These are phyloP conservation scores for Acestrorhynchus altus DNA, from an alignment of 2,797 vertebrate genomes.

Conservation along the genomic window DNA sequence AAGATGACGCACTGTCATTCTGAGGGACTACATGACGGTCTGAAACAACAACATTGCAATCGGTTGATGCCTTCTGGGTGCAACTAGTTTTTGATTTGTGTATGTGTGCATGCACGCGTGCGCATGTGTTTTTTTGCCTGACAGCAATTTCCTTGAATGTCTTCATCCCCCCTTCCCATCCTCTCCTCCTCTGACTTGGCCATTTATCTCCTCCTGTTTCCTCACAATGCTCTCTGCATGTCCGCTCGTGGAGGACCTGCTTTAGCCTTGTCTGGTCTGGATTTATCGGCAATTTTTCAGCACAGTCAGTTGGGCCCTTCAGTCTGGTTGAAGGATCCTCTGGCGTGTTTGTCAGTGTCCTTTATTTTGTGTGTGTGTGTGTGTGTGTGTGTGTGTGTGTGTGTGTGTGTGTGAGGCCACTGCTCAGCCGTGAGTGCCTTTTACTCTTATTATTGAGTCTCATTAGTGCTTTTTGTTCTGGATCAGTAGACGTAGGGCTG, in stretches of 20 bases:
- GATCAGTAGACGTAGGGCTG: neutral
- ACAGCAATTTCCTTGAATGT: neutral
- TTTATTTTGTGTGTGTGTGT: neutral
- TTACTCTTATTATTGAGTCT: neutral
- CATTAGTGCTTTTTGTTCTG: neutral
- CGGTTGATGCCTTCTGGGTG: too few species aligned
- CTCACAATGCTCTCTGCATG: neutral
- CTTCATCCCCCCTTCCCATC: neutral
- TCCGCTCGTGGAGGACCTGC: neutral
- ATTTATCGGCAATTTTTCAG: slow-evolving; percentile 8
- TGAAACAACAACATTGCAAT: too few species aligned
- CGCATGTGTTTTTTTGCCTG: neutral
- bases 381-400: too few species aligned
- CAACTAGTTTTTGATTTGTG: too few species aligned
- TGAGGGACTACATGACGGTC: too few species aligned
- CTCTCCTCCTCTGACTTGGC: neutral
- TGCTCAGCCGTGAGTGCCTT: too few species aligned
- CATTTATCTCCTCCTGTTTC: neutral
- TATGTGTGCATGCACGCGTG: neutral
- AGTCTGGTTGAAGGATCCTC: neutral
- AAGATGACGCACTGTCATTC: too few species aligned
- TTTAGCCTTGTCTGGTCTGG: slow-evolving; percentile 4
- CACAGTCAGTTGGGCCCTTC: neutral
- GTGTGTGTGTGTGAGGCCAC: too few species aligned
- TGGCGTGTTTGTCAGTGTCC: slow-evolving; percentile 1